phyloP scores from a whole-genome alignment of 2,797 vertebrate species.

The Ataeniobius toweri region DNA sequence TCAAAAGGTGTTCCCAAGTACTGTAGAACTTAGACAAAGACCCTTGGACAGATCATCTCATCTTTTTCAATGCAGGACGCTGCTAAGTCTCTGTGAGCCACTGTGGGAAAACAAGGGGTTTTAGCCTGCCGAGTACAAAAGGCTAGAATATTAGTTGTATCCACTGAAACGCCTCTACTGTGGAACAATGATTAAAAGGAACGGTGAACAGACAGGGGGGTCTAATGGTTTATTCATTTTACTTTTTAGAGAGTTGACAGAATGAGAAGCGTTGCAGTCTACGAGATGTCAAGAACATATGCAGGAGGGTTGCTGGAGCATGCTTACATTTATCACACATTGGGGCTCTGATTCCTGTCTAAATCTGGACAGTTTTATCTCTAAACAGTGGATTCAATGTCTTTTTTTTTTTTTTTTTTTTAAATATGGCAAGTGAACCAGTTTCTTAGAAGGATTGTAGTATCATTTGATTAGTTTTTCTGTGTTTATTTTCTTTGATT shows the following conservation, averaged over 20 bases:
- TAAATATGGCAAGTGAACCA: too few species aligned
- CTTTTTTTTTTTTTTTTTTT: too few species aligned
- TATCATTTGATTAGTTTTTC: too few species aligned
- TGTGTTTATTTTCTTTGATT: too few species aligned
- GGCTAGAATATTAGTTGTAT: not conserved
- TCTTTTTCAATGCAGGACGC: not conserved
- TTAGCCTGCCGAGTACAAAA: not conserved
- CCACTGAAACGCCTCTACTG: too few species aligned
- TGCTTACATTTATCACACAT: not conserved
- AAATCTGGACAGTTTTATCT: too few species aligned
- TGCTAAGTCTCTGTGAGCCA: not conserved
- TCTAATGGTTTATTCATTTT: not conserved
- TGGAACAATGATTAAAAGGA: too few species aligned
- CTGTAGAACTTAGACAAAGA: too few species aligned
- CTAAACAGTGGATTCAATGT: too few species aligned
- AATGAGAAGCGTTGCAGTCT: not conserved
- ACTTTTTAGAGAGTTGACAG: not conserved
- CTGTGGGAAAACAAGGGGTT: not conserved
- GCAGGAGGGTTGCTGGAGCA: not conserved
- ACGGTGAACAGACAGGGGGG: too few species aligned
- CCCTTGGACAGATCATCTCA: not conserved
- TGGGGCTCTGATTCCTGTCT: too few species aligned
- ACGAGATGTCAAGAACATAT: not conserved
- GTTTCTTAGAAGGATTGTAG: too few species aligned
- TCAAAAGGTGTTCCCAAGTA: not conserved